Percentiles rank a stretch among this genome's conserved stretches.
Conservation (phyloP, 1,140 invertebrate species). For the Heliconius hermathena region DNA sequence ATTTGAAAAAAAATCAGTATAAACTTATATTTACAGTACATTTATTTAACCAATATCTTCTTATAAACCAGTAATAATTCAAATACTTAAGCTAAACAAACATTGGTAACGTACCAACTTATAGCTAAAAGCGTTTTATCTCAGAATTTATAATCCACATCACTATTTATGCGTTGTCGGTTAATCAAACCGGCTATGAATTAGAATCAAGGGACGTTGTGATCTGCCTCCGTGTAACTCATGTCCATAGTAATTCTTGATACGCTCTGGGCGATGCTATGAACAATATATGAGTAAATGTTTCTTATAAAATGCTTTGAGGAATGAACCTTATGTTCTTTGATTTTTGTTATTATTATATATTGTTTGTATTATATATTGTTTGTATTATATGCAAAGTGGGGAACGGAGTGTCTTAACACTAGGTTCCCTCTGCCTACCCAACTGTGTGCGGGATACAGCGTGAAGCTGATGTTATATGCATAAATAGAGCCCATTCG, state of each 20-base stretch:
- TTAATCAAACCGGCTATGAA: slow-evolving; percentile 38
- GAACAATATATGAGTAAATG: slow-evolving; percentile 34
- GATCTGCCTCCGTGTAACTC: slow-evolving; percentile 32
- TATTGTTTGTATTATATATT: too few species aligned
- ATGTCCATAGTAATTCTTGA: slow-evolving; percentile 30
- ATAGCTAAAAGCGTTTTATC: slow-evolving; percentile 28
- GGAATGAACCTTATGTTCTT: not conserved
- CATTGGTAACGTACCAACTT: not conserved
- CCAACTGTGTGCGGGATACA: too few species aligned
- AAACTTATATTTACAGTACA: too few species aligned
- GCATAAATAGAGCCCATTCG: too few species aligned
- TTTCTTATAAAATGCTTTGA: slow-evolving; percentile 32
- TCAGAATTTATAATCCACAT: slow-evolving; percentile 24
- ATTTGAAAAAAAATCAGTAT: too few species aligned
- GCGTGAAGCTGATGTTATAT: too few species aligned
- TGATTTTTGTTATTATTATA: not conserved
- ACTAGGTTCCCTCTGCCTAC: too few species aligned
- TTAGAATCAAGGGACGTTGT: slow-evolving; percentile 38
- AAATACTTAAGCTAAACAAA: not conserved
- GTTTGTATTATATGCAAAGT: too few species aligned
- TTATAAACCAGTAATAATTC: not conserved
- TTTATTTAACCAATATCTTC: not conserved
- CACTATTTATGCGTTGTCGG: slow-evolving; percentile 33
- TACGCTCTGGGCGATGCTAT: slow-evolving; percentile 25
- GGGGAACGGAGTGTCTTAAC: too few species aligned